Conservation (phyloP, 2,113 vertebrate species). For the Glaucomys volans region DNA sequence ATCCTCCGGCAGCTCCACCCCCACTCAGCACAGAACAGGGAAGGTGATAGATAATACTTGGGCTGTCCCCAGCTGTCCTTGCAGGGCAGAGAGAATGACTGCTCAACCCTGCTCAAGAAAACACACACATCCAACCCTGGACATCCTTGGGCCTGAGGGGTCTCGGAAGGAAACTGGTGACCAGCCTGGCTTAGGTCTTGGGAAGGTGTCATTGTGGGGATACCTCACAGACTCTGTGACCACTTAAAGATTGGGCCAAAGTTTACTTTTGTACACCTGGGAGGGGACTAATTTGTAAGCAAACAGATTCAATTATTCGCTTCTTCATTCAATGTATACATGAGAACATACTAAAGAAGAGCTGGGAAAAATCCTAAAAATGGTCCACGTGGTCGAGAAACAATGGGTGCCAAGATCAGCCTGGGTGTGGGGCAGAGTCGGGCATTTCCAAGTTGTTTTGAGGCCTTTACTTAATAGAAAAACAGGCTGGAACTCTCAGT, state of each 20-base stretch:
- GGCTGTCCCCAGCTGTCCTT: constrained; percentile 55
- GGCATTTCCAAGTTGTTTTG: neutral
- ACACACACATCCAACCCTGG: neutral
- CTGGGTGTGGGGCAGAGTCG: neutral
- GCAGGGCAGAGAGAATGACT: neutral
- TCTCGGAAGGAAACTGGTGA: neutral
- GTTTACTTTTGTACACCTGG: neutral
- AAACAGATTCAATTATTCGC: neutral
- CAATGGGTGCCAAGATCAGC: neutral
- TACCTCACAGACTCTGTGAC: neutral
- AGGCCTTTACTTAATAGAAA: neutral
- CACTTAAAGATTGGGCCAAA: neutral
- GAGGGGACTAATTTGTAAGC: neutral
- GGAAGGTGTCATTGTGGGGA: neutral
- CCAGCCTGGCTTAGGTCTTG: neutral
- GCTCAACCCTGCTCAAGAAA: constrained; percentile 41
- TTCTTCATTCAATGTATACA: neutral
- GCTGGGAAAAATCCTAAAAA: neutral
- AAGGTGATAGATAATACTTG: constrained; percentile 55
- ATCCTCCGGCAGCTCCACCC: neutral
- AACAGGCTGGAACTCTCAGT: neutral
- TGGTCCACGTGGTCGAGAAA: neutral
- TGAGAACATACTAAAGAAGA: neutral
- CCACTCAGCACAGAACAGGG: neutral
- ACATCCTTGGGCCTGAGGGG: neutral